Percentiles rank a stretch among this genome's conserved stretches.
These are phyloP conservation scores for Drosophila anomalipes DNA, from an alignment of 2,888 invertebrate species.

Conservation along the genomic window DNA sequence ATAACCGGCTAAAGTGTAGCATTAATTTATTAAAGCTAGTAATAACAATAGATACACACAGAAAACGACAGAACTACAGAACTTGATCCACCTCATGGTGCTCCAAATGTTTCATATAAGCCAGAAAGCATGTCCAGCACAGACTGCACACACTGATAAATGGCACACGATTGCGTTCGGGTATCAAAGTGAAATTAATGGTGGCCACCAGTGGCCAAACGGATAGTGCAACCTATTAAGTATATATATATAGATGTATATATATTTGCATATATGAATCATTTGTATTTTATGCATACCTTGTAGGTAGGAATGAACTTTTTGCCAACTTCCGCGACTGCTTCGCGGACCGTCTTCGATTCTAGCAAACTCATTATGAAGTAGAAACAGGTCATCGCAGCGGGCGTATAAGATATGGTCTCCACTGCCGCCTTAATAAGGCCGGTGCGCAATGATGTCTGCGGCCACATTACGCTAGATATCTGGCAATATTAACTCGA, in stretches of 20 bases:
- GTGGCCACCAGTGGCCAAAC: slow-evolving; percentile 91
- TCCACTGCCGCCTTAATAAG: slow-evolving; percentile 91
- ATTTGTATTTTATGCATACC: slow-evolving; percentile 52
- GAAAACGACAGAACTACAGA: slow-evolving; percentile 9
- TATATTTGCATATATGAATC: neutral
- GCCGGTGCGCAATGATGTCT: slow-evolving; percentile 89
- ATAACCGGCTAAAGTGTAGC: neutral
- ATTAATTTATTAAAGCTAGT: slow-evolving; percentile 37
- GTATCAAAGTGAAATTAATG: slow-evolving; percentile 89
- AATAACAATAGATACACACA: slow-evolving; percentile 17
- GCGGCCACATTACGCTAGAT: slow-evolving; percentile 92
- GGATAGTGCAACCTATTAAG: slow-evolving; percentile 87
- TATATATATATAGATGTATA: neutral
- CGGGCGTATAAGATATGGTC: slow-evolving; percentile 91
- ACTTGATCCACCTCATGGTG: slow-evolving; percentile 82
- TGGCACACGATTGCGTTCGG: slow-evolving; percentile 90
- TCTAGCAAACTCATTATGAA: slow-evolving; percentile 91
- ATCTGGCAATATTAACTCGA: slow-evolving; percentile 30
- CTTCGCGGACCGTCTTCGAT: slow-evolving; percentile 87
- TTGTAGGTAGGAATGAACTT: slow-evolving; percentile 91
- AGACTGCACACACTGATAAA: slow-evolving; percentile 91
- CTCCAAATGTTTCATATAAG: slow-evolving; percentile 90
- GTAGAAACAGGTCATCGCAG: slow-evolving; percentile 91
- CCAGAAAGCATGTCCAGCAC: slow-evolving; percentile 91
- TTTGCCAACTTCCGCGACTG: slow-evolving; percentile 89